Evolutionary conservation across 1,140 invertebrate species (phyloP).

Genomic region (Aphis craccivora): DNA sequence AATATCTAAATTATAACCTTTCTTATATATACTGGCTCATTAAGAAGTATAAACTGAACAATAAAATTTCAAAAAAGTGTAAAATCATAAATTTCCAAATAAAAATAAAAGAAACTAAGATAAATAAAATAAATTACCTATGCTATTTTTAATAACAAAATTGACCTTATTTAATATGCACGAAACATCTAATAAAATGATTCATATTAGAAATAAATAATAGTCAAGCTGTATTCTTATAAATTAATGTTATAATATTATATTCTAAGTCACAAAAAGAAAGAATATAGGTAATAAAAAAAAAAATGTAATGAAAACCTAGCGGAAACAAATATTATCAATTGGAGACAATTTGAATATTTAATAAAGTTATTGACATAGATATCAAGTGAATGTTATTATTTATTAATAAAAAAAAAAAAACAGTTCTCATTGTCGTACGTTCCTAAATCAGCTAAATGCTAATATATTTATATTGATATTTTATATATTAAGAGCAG

Average conservation of each 20-base stretch:
- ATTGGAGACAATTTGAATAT: conserved; percentile 2
- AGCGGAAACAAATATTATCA: background rate
- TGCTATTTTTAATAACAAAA: background rate
- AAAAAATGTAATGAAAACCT: background rate
- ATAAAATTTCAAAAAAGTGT: background rate
- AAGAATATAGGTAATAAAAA: background rate
- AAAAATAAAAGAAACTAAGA: background rate
- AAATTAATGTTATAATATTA: background rate
- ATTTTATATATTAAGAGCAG: background rate
- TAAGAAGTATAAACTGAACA: background rate
- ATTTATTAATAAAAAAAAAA: too few species aligned
- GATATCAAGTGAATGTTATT: background rate
- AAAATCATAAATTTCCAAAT: background rate
- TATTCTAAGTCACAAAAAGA: background rate
- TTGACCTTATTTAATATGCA: background rate
- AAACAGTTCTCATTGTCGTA: background rate
- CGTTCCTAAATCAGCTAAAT: background rate
- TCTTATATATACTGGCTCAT: background rate
- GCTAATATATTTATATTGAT: background rate
- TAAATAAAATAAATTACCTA: background rate
- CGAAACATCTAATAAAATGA: background rate
- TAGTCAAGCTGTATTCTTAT: background rate
- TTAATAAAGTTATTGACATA: background rate
- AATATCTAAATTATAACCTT: background rate
- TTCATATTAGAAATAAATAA: background rate